phyloP scores from a whole-genome alignment of 2,888 invertebrate species.

The Orthonevra nobilis region DNA sequence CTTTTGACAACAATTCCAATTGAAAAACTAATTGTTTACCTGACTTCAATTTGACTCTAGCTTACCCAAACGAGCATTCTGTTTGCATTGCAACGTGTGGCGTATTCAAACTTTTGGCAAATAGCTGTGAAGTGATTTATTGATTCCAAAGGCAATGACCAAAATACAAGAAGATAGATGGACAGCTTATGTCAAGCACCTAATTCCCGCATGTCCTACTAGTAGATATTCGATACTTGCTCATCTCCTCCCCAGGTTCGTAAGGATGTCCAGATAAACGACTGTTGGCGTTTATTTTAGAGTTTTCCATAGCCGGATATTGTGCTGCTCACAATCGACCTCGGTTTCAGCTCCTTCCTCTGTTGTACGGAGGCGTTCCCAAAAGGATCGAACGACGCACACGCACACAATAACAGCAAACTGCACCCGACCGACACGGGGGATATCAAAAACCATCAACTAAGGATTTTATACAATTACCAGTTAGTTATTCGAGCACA shows the following conservation, averaged over 20 bases:
- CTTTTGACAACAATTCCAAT: no score
- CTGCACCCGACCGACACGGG: background rate
- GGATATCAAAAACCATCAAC: slow-evolving; percentile 42
- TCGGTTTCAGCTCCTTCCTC: slow-evolving; percentile 36
- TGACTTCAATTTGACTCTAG: background rate
- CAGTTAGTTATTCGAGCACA: slow-evolving; percentile 47
- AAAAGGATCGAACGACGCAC: slow-evolving; percentile 50
- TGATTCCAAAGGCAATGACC: background rate
- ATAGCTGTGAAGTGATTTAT: slow-evolving; percentile 16
- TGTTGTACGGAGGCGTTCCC: slow-evolving; percentile 61
- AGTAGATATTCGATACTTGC: background rate
- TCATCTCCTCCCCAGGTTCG: background rate
- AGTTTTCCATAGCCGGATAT: slow-evolving; percentile 37
- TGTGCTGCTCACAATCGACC: slow-evolving; percentile 12
- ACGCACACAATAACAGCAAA: slow-evolving; percentile 32
- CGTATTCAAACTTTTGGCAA: slow-evolving; percentile 13
- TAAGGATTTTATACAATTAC: slow-evolving; percentile 52
- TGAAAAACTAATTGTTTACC: no score
- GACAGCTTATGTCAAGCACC: slow-evolving; percentile 10
- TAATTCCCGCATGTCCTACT: slow-evolving; percentile 13
- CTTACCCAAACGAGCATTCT: background rate
- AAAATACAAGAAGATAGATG: slow-evolving; percentile 16
- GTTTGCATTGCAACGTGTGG: background rate
- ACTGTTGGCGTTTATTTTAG: slow-evolving; percentile 51
- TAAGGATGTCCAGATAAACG: slow-evolving; percentile 2